phyloP scores from a whole-genome alignment of 2,888 invertebrate genomes.

The Tricholauxania praeusta region DNA sequence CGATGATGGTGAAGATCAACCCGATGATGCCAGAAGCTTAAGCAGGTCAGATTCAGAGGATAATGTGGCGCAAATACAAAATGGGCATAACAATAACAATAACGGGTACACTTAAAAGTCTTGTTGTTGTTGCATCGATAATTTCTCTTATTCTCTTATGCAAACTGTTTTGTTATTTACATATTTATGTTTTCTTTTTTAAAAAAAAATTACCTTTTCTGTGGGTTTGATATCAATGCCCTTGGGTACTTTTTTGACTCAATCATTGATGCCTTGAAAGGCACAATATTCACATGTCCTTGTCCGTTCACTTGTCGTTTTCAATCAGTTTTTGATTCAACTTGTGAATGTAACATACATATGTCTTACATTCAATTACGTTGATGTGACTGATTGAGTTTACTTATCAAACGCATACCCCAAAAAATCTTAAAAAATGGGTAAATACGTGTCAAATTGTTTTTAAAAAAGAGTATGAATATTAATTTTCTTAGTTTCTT shows the following conservation, averaged over 20 bases:
- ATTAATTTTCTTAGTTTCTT: no score
- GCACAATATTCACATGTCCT: no score
- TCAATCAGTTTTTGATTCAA: no score
- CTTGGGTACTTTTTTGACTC: neutral
- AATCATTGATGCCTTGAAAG: no score
- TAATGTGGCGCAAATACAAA: slow-evolving; percentile 76
- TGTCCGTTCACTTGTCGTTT: no score
- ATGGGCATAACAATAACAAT: slow-evolving; percentile 70
- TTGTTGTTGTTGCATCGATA: slow-evolving; percentile 41
- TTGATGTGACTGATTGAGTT: no score
- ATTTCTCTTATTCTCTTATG: slow-evolving; percentile 2
- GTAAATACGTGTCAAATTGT: no score
- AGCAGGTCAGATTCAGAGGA: slow-evolving; percentile 94
- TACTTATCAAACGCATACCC: no score
- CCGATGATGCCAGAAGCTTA: slow-evolving; percentile 76
- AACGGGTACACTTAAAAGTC: slow-evolving; percentile 69
- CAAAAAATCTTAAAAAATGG: no score
- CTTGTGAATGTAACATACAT: no score
- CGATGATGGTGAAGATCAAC: slow-evolving; percentile 73
- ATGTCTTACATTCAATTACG: no score
- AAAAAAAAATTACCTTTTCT: neutral
- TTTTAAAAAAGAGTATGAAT: no score
- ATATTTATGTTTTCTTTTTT: slow-evolving; percentile 23
- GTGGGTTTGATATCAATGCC: neutral
- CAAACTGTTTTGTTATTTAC: slow-evolving; percentile 6